Evolutionary conservation across 2,113 vertebrate genomes (phyloP).

Genomic region (Mormyrus iriodes): DNA sequence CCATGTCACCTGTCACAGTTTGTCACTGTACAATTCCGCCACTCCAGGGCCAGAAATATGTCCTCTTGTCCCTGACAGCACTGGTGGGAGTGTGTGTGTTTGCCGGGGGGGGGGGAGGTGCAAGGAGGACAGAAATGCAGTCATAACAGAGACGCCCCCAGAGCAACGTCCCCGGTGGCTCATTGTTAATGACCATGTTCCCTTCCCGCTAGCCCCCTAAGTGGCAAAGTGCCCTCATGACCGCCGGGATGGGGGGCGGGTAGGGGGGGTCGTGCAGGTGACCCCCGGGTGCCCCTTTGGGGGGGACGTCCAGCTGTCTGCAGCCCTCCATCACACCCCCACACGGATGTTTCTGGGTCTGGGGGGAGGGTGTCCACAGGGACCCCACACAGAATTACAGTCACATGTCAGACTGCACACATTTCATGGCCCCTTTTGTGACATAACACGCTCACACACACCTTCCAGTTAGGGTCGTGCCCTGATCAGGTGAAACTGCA

Average conservation of each 20-base stretch:
- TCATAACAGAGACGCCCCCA: background rate
- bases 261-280: background rate
- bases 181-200: slow-evolving; percentile 56
- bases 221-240: slow-evolving; percentile 42
- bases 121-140: background rate
- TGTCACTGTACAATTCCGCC: background rate
- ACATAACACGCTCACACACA: background rate
- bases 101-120: background rate
- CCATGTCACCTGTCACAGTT: background rate
- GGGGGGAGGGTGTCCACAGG: background rate
- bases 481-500: background rate
- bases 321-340: background rate
- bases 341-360: background rate
- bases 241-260: slow-evolving; percentile 58
- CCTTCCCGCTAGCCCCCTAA: slow-evolving; percentile 44
- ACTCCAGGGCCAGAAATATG: background rate
- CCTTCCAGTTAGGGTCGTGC: background rate
- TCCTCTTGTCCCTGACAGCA: background rate
- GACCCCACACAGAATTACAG: background rate
- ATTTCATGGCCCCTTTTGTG: background rate
- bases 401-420: background rate
- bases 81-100: background rate
- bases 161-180: slow-evolving; percentile 18
- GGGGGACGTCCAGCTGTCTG: background rate
- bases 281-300: background rate